Evolutionary conservation across 37 sponge, comb jelly and placozoan species (phyloP).

Genomic region (Cladorhizidae sp.): DNA sequence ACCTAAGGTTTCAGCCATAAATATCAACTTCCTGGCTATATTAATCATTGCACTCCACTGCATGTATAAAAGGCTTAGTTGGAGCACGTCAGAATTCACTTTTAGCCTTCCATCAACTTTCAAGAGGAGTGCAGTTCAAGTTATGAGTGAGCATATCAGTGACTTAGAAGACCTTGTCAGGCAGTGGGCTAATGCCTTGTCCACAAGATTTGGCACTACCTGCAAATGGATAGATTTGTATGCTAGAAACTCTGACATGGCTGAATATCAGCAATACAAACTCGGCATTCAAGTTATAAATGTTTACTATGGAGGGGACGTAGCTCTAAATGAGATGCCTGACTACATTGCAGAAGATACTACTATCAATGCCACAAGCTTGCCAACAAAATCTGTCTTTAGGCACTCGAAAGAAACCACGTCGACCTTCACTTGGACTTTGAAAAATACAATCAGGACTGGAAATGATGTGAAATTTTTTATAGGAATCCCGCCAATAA

Average conservation of each 20-base stretch:
- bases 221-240: constrained; percentile 3
- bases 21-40: no score
- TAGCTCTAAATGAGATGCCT: neutral
- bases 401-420: neutral
- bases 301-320: neutral
- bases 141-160: neutral
- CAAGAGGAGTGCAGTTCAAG: no score
- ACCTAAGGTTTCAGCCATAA: no score
- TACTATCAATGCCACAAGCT: neutral
- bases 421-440: neutral
- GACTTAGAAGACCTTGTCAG: neutral
- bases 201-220: neutral
- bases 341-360: neutral
- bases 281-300: neutral
- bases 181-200: neutral
- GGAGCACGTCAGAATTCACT: no score
- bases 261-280: constrained; percentile 3
- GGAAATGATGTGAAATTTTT: neutral
- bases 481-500: neutral
- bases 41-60: no score
- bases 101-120: no score
- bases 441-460: neutral
- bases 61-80: no score
- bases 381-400: neutral
- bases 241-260: neutral